A percentile compares a stretch with the other conserved stretches of the same genome.
Evolutionary conservation across 2,888 invertebrate genomes (phyloP).

Genomic region (Auanema freiburgensis): DNA sequence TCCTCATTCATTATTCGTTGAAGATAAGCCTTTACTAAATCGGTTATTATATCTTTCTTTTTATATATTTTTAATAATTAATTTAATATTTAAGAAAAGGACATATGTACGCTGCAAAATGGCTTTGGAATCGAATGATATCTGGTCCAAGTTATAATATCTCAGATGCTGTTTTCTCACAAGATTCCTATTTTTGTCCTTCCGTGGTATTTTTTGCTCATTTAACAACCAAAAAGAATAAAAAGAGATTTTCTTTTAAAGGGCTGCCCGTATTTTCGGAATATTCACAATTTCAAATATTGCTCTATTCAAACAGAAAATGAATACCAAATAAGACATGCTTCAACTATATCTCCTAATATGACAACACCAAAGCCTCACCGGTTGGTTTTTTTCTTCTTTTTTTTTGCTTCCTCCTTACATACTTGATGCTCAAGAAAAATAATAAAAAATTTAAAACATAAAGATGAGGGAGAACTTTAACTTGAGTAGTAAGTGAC

Average conservation of each 20-base stretch:
- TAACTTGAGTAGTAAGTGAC: neutral
- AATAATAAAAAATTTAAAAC: conserved; percentile 1
- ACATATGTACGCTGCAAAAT: conserved; percentile 61
- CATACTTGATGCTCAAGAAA: conserved; percentile 3
- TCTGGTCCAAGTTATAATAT: conserved; percentile 55
- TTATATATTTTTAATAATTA: conserved; percentile 13
- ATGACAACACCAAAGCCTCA: conserved; percentile 16
- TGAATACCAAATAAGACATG: conserved; percentile 26
- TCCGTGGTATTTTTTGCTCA: conserved; percentile 31
- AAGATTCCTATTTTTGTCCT: conserved; percentile 60
- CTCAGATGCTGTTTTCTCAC: conserved; percentile 45
- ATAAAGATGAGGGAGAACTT: neutral
- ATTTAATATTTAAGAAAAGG: conserved; percentile 44
- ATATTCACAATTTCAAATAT: conserved; percentile 49
- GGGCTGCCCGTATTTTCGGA: conserved; percentile 60
- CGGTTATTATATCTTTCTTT: conserved; percentile 19
- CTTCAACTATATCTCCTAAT: conserved; percentile 19
- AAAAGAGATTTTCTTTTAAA: conserved; percentile 20
- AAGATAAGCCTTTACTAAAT: conserved; percentile 52
- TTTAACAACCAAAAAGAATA: too few species aligned
- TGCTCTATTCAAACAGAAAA: conserved; percentile 48
- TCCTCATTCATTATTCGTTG: conserved; percentile 54
- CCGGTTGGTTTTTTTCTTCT: neutral
- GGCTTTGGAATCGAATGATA: conserved; percentile 61
- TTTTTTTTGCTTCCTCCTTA: neutral